Conservation (phyloP, 2,888 invertebrate genomes). For the Nineta flava region DNA sequence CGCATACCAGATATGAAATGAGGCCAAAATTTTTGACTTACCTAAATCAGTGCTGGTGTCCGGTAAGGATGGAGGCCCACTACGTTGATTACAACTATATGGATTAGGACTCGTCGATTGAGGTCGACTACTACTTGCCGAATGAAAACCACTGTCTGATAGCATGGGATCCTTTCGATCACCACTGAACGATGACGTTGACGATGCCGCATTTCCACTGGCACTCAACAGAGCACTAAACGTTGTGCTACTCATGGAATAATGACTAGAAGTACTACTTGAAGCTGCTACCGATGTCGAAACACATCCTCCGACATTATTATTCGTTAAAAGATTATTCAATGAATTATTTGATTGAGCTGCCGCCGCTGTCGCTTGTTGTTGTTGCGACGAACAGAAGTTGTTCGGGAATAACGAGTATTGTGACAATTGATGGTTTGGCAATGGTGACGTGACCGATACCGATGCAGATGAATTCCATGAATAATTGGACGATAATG, state of each 20-base stretch:
- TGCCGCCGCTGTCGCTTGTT: too few species aligned
- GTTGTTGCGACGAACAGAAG: too few species aligned
- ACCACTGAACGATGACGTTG: neutral
- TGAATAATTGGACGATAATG: conserved; percentile 8
- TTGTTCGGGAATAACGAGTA: neutral
- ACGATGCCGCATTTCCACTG: neutral
- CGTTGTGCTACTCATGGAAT: neutral
- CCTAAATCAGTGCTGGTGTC: neutral
- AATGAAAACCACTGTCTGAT: neutral
- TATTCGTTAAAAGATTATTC: neutral
- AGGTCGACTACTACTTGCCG: neutral
- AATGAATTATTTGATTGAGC: neutral
- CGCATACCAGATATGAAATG: too few species aligned
- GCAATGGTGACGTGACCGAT: conserved; percentile 6
- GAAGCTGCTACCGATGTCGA: neutral
- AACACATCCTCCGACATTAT: neutral
- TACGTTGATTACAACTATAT: neutral
- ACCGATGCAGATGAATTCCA: conserved; percentile 18
- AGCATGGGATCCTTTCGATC: neutral
- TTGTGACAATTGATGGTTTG: neutral
- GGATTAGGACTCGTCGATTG: neutral
- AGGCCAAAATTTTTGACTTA: neutral
- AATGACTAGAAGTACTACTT: neutral
- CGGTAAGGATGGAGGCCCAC: neutral
- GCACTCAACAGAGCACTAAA: neutral